Percentiles rank a stretch among this genome's conserved stretches.
Evolutionary conservation across 1,140 invertebrate species (phyloP).

Genomic region (Drosophila persimilis): DNA sequence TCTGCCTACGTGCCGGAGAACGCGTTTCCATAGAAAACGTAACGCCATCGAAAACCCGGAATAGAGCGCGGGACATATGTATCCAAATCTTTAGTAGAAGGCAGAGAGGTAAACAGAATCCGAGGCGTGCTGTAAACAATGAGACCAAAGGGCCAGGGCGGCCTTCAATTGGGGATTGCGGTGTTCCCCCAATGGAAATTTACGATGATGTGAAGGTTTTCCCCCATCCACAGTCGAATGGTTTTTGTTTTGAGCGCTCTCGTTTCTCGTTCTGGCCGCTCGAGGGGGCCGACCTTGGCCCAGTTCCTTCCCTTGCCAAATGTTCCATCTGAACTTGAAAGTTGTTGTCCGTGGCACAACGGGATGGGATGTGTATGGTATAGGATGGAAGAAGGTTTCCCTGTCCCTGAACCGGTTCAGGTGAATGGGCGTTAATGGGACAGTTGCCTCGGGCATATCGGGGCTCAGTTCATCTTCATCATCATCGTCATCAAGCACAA

Average conservation of each 20-base stretch:
- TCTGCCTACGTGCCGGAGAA: conserved; percentile 66
- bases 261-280: conserved; percentile 43
- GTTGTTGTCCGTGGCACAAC: conserved; percentile 65
- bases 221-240: conserved; percentile 7
- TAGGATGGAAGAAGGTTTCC: conserved; percentile 3
- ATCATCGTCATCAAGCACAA: conserved; percentile 26
- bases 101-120: conserved; percentile 13
- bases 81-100: too few relatives aligned
- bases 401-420: conserved; percentile 72
- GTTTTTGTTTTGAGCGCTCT: conserved; percentile 9
- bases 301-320: conserved; percentile 71
- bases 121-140: background rate
- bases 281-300: conserved; percentile 61
- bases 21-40: conserved; percentile 42
- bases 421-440: conserved; percentile 45
- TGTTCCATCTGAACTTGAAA: conserved; percentile 72
- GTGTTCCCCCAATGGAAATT: conserved; percentile 45
- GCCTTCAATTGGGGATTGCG: too few relatives aligned
- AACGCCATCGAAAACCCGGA: conserved; percentile 3
- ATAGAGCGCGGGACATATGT: too few relatives aligned
- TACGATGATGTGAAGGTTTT: conserved; percentile 38
- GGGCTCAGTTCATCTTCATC: conserved; percentile 13
- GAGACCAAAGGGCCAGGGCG: too few relatives aligned
- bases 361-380: conserved; percentile 11
- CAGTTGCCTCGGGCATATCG: conserved; percentile 35